phyloP scores from a whole-genome alignment of 2,797 vertebrate genomes.

The Tokudaia muenninki region DNA sequence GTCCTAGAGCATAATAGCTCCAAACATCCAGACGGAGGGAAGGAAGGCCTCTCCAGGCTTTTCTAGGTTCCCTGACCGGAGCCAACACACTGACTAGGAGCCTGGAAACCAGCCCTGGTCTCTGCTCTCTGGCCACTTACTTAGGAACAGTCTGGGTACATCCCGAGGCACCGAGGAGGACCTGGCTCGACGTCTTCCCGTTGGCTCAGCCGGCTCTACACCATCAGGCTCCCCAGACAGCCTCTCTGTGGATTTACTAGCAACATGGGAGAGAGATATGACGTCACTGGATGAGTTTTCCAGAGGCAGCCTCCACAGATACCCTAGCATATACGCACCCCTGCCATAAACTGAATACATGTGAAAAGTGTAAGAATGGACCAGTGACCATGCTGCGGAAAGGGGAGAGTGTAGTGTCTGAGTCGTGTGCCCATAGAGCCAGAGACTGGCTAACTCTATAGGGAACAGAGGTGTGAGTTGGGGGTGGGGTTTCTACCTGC shows the following conservation, averaged over 20 bases:
- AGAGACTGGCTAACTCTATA: neutral
- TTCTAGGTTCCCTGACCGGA: neutral
- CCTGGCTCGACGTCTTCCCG: slow-evolving; percentile 62
- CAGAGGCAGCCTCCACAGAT: neutral
- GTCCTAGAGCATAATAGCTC: neutral
- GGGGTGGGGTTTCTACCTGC: slow-evolving; percentile 84
- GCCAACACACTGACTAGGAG: rapidly evolving
- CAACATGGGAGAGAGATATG: slow-evolving; percentile 1
- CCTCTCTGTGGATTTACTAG: slow-evolving; percentile 77
- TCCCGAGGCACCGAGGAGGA: slow-evolving; percentile 83
- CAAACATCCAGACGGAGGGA: neutral
- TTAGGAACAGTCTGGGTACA: slow-evolving; percentile 68
- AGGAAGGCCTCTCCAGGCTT: too few relatives aligned
- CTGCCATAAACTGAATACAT: neutral
- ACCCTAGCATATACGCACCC: neutral
- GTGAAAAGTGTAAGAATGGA: neutral
- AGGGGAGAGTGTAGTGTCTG: too few relatives aligned
- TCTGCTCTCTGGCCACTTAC: slow-evolving; percentile 85
- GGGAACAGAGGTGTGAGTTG: neutral
- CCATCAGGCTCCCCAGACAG: neutral
- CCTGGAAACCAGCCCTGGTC: neutral
- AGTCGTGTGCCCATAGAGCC: neutral
- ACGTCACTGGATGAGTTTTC: neutral
- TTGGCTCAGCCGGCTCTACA: neutral
- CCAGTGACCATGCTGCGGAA: neutral